Evolutionary conservation across 1,140 invertebrate genomes (phyloP).

Genomic region (Hypsibius dujardini): DNA sequence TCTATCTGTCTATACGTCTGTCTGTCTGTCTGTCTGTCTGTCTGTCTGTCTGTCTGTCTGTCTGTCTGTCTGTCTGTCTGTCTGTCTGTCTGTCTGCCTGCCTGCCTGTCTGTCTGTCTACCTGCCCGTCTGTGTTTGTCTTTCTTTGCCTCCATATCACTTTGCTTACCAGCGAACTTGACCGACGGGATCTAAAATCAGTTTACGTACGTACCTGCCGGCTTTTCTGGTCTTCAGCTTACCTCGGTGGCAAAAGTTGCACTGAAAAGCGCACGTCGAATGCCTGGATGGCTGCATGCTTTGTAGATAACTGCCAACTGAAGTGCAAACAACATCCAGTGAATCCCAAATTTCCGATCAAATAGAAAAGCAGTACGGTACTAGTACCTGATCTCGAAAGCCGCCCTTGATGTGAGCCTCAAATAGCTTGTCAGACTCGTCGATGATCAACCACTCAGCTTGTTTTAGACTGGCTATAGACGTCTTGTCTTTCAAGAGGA

Average conservation of each 20-base stretch:
- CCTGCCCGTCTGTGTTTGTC: too few species aligned
- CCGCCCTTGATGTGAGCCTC: constrained; percentile 52
- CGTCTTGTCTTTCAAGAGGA: constrained; percentile 60
- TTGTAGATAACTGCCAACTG: constrained; percentile 56
- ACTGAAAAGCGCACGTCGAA: constrained; percentile 56
- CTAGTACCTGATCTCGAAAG: constrained; percentile 56
- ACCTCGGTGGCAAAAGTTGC: constrained; percentile 77
- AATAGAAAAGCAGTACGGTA: constrained; percentile 17
- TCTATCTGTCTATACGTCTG: too few species aligned
- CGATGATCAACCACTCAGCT: constrained; percentile 74
- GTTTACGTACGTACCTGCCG: too few species aligned
- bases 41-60: too few species aligned
- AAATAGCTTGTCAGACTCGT: constrained; percentile 89
- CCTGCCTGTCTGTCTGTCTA: too few species aligned
- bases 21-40: too few species aligned
- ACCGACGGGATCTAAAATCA: too few species aligned
- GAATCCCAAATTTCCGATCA: constrained; percentile 17
- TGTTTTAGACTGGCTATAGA: constrained; percentile 50
- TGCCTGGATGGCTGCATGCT: constrained; percentile 41
- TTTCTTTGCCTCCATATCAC: too few species aligned
- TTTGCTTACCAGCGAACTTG: too few species aligned
- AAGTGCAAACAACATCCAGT: constrained; percentile 22
- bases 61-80: too few species aligned
- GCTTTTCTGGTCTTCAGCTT: too few species aligned
- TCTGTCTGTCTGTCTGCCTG: too few species aligned